Conservation (phyloP, 2,113 vertebrate species). For the Apteryx owenii region DNA sequence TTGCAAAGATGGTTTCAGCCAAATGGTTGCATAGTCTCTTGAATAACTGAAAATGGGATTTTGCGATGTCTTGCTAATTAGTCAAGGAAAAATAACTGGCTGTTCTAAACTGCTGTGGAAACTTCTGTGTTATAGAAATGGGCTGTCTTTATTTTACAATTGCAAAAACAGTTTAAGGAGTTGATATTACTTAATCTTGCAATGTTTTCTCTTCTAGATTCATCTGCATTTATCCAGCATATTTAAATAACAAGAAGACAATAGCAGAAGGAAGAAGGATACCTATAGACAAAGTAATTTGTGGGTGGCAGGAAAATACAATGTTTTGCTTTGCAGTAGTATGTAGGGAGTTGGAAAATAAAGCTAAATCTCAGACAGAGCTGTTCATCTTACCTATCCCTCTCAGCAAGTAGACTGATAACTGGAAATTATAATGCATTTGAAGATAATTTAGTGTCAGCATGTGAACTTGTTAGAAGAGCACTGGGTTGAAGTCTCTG, state of each 20-base stretch:
- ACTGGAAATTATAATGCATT: neutral
- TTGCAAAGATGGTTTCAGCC: neutral
- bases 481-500: neutral
- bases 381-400: neutral
- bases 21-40: rapidly evolving
- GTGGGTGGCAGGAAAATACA: neutral
- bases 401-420: neutral
- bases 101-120: neutral
- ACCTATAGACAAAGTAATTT: constrained; percentile 88
- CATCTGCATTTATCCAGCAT: constrained; percentile 93
- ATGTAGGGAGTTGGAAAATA: neutral
- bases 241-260: constrained; percentile 97
- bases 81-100: neutral
- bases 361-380: neutral
- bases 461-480: neutral
- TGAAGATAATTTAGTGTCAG: neutral
- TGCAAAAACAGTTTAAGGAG: neutral
- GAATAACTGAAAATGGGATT: neutral
- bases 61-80: neutral
- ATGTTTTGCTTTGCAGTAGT: neutral
- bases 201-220: constrained; percentile 79
- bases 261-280: constrained; percentile 94
- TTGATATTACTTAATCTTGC: neutral
- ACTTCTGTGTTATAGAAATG: neutral
- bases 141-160: neutral